Evolutionary conservation across 2,113 vertebrate species (phyloP), one percentile per base, ranked within the genome.

Genomic region (Rhea pennata): DNA sequence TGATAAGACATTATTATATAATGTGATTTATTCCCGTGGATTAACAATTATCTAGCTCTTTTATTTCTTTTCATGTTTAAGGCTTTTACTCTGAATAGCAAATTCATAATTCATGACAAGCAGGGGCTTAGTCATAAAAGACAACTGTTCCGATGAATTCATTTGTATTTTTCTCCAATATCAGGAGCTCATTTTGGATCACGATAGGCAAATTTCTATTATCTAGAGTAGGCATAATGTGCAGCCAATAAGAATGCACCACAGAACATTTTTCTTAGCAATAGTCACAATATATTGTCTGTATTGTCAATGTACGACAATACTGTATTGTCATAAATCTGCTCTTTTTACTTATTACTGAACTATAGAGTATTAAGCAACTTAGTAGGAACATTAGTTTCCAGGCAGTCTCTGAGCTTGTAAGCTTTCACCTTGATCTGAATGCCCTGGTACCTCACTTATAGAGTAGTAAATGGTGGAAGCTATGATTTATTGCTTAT

Each of bases 81-180:
- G 86, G 90, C 88, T 84, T 72, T 87, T 71, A 19, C 73, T 77
- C 84, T 91, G 91, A 93, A 97, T 62, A 92, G 84, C 73, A 73
- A 66, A 92, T 85, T 93, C 3, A 2, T 91, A 89, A 91, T 81
- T 90, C 94, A 77, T 71, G 91, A 95, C 87, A 83, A 93, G 81
- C 1, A 66, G 22, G 54, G 64, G 87, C 89, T 96, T 94, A 96
- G 94, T 91, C 94, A 96, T 90, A 51, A 80, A 76, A 83, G 89
- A 82, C 50, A 72, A 87, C 24, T 0, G 0, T 78, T 78, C 61
- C 1, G 4, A 66, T 65, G 54, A 91, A 93, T 90, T 96, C 74
- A 92, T 95, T 72, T 56, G 31, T 14, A 58, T 87, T 94, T 82
- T 91, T 77, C 67, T 77, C 72, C 74, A n/a, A 85, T 96, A 80